A percentile compares a stretch with the other conserved stretches of the same genome.
Conservation (phyloP, 1,140 invertebrate species). For the Nilaparvata lugens region DNA sequence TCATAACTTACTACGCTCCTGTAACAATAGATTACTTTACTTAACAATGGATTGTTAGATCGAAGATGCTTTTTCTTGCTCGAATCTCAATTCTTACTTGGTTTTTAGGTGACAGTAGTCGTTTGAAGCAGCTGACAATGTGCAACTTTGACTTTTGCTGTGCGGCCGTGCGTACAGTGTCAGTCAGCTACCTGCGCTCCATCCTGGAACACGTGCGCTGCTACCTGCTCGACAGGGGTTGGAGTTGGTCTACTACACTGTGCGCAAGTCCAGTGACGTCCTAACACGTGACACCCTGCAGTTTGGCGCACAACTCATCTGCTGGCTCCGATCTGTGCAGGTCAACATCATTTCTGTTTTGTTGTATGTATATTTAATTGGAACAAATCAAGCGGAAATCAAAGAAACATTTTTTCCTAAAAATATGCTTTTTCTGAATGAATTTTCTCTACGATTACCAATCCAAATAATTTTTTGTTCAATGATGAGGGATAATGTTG, state of each 20-base stretch:
- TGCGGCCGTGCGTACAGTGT: slow-evolving; percentile 74
- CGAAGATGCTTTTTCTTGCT: too few species aligned
- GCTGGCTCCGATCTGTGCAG: slow-evolving; percentile 66
- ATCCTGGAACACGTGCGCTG: slow-evolving; percentile 71
- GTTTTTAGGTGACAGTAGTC: slow-evolving; percentile 49
- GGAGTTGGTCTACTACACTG: slow-evolving; percentile 71
- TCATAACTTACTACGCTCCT: too few species aligned
- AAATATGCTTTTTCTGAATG: too few species aligned
- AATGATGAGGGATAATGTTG: too few species aligned
- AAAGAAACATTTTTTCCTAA: too few species aligned
- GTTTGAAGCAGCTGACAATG: slow-evolving; percentile 69
- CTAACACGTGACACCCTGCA: slow-evolving; percentile 73
- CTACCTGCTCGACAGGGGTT: slow-evolving; percentile 66
- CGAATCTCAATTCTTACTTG: not conserved
- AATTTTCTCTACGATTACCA: too few species aligned
- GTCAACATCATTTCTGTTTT: too few species aligned
- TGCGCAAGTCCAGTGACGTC: slow-evolving; percentile 69
- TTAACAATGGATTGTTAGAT: too few species aligned
- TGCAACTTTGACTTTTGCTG: slow-evolving; percentile 82
- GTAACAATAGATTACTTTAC: too few species aligned
- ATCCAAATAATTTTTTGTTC: too few species aligned
- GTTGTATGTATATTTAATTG: too few species aligned
- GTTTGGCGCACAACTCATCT: slow-evolving; percentile 65
- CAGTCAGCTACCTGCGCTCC: slow-evolving; percentile 69
- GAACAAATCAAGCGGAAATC: too few species aligned